These are phyloP conservation scores for Coregonus ussuriensis DNA, from an alignment of 2,797 vertebrate species.

Conservation along the genomic window DNA sequence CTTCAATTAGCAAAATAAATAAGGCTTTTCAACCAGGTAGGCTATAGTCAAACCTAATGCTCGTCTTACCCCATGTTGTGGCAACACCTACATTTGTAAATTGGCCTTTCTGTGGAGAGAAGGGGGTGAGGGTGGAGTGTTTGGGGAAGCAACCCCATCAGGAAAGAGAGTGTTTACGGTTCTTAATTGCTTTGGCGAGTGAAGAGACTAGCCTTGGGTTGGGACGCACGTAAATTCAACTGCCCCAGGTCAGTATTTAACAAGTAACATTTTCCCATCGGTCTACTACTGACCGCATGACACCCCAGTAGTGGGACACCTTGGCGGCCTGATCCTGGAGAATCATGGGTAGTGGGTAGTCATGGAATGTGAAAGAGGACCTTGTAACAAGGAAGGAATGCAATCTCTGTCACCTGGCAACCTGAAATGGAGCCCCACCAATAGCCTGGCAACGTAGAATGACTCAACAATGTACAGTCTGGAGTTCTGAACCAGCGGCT, in stretches of 20 bases:
- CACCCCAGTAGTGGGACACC: not conserved
- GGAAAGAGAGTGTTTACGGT: not conserved
- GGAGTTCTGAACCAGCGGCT: slow-evolving; percentile 27
- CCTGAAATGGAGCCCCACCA: not conserved
- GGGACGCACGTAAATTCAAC: not conserved
- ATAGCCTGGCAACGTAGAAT: not conserved
- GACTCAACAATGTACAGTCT: slow-evolving; percentile 20
- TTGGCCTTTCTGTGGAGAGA: slow-evolving; percentile 34
- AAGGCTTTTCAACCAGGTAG: slow-evolving; percentile 25
- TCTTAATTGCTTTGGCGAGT: not conserved
- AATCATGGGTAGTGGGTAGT: not conserved
- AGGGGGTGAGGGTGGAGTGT: slow-evolving; percentile 30
- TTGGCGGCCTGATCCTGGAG: not conserved
- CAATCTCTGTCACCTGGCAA: not conserved
- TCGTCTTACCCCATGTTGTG: slow-evolving; percentile 42
- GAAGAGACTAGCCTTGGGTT: not conserved
- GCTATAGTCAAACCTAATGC: slow-evolving; percentile 32
- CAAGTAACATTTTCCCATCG: not conserved
- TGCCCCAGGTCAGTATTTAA: not conserved
- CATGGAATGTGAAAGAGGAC: not conserved
- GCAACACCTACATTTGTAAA: slow-evolving; percentile 53
- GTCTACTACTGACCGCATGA: not conserved
- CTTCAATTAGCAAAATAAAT: slow-evolving; percentile 39
- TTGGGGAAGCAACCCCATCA: not conserved
- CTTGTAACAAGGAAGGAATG: not conserved